Percentiles rank a stretch among this genome's conserved stretches.
Evolutionary conservation across 2,888 invertebrate genomes (phyloP).

Genomic region (Synergus umbraculus): DNA sequence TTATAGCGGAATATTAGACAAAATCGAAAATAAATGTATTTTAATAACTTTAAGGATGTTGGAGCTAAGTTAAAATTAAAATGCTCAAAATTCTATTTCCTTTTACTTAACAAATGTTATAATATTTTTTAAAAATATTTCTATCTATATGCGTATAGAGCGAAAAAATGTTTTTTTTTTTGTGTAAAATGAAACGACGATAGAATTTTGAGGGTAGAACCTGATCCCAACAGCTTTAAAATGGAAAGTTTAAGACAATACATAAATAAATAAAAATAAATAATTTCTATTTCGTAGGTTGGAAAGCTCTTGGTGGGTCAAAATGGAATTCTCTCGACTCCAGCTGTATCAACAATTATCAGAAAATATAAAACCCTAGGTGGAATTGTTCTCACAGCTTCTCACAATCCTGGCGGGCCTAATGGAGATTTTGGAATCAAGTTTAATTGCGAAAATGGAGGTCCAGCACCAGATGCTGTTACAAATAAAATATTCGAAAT

Average conservation of each 20-base stretch:
- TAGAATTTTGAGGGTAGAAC: too few species aligned
- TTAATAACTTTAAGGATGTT: too few species aligned
- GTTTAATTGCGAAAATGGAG: constrained; percentile 98
- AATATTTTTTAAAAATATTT: too few species aligned
- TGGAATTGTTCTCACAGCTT: constrained; percentile 98
- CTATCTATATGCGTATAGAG: too few species aligned
- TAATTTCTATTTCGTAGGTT: constrained; percentile 79
- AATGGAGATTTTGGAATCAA: constrained; percentile 99
- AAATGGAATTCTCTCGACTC: constrained; percentile 97
- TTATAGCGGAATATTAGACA: not conserved
- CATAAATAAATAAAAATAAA: not conserved
- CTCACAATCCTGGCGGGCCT: constrained; percentile 99
- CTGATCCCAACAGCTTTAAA: not conserved
- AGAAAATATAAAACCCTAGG: constrained; percentile 92
- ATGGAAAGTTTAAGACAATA: constrained; percentile 2
- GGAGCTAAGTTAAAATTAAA: too few species aligned
- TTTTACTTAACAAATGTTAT: too few species aligned
- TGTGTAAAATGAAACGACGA: too few species aligned
- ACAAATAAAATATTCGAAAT: constrained; percentile 93
- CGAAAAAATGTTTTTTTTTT: too few species aligned
- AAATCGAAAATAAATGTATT: too few species aligned
- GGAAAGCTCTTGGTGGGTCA: constrained; percentile 93
- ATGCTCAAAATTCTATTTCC: too few species aligned
- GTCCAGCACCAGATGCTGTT: constrained; percentile 94
- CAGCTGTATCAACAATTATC: constrained; percentile 97